Percentiles rank a stretch among this genome's conserved stretches.
Conservation (phyloP, 1,140 invertebrate species). For the Drosophila sturtevanti region DNA sequence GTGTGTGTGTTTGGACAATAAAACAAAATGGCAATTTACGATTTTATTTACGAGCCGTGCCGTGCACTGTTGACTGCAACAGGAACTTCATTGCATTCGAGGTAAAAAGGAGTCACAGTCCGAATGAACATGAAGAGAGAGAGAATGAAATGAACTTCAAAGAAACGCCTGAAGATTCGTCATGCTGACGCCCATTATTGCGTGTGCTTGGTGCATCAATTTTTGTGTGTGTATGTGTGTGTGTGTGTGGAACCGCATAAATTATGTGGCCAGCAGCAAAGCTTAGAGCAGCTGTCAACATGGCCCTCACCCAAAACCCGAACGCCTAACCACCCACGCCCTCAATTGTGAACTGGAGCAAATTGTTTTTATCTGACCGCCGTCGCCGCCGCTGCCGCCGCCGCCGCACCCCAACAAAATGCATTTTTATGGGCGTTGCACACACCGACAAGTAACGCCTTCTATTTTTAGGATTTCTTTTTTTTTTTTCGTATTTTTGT, state of each 20-base stretch:
- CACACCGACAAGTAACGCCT: slow-evolving; percentile 29
- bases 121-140: slow-evolving; percentile 5
- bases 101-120: slow-evolving; percentile 2
- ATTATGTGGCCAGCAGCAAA: slow-evolving; percentile 55
- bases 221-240: not conserved
- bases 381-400: not conserved
- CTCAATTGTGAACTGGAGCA: slow-evolving; percentile 70
- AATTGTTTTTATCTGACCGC: slow-evolving; percentile 61
- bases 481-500: not conserved
- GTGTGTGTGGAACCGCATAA: slow-evolving; percentile 62
- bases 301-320: slow-evolving; percentile 18
- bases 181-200: slow-evolving; percentile 14
- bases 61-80: slow-evolving; percentile 27
- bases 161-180: slow-evolving; percentile 29
- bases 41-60: slow-evolving; percentile 77
- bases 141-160: slow-evolving; percentile 15
- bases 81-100: slow-evolving; percentile 3
- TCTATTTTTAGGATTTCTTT: slow-evolving; percentile 35
- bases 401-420: slow-evolving; percentile 26
- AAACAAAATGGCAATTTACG: slow-evolving; percentile 81
- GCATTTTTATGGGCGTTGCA: slow-evolving; percentile 57
- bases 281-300: slow-evolving; percentile 68
- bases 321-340: slow-evolving; percentile 16
- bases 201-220: slow-evolving; percentile 15
- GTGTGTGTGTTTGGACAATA: slow-evolving; percentile 56